phyloP scores from a whole-genome alignment of 2,113 vertebrate species.

The Reinhardtius hippoglossoides region DNA sequence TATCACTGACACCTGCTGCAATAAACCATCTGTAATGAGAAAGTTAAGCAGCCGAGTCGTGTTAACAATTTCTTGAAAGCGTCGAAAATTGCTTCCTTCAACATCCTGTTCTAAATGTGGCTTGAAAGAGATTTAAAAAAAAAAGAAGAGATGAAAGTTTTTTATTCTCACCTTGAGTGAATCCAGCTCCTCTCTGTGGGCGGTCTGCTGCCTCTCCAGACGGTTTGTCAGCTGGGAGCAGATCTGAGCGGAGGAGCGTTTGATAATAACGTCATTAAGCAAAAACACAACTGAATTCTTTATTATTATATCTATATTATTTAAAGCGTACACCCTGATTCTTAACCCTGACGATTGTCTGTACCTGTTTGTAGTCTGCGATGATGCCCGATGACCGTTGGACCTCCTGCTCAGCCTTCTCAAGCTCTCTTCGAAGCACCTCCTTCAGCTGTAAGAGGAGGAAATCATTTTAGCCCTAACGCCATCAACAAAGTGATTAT shows the following conservation, averaged over 20 bases:
- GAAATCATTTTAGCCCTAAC: not conserved
- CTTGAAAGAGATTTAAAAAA: not conserved
- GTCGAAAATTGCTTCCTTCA: not conserved
- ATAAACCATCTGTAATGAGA: not conserved
- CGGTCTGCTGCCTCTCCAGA: slow-evolving; percentile 88
- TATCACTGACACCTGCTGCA: not conserved
- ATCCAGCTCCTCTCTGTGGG: slow-evolving; percentile 88
- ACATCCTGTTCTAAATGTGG: not conserved
- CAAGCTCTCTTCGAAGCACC: slow-evolving; percentile 90
- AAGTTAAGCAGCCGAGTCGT: not conserved
- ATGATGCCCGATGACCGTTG: slow-evolving; percentile 91
- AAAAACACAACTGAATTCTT: not conserved
- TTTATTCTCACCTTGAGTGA: slow-evolving; percentile 84
- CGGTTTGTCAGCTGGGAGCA: slow-evolving; percentile 92
- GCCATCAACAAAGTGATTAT: too few relatives aligned
- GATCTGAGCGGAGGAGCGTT: slow-evolving; percentile 83
- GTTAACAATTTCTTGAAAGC: not conserved
- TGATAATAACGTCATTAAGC: slow-evolving; percentile 16
- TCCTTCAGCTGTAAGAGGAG: slow-evolving; percentile 87
- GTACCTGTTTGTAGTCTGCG: slow-evolving; percentile 94
- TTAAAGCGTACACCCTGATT: not conserved
- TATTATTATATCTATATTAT: not conserved
- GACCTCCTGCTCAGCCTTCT: slow-evolving; percentile 90
- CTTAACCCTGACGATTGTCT: not conserved
- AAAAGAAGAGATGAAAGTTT: slow-evolving; percentile 3